Evolutionary conservation across 1,140 invertebrate genomes (phyloP).

Genomic region (Agrypnia vestita): DNA sequence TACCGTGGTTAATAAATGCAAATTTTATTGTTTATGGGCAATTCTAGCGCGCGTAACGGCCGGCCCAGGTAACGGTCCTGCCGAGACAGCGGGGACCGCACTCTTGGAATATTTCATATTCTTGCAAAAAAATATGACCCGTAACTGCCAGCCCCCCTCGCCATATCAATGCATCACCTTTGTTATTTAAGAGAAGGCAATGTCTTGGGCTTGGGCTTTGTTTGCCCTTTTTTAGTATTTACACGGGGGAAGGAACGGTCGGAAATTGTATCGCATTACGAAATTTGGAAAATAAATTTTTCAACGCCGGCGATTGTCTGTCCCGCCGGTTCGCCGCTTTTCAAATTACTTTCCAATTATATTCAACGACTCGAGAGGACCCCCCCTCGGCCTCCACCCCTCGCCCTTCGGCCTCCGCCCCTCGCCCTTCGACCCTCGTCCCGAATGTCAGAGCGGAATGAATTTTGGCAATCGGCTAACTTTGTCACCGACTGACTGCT

Average conservation of each 20-base stretch:
- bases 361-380: background rate
- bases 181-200: conserved; percentile 29
- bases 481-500: conserved; percentile 31
- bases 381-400: background rate
- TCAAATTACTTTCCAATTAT: conserved; percentile 21
- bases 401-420: background rate
- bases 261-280: too few relatives aligned
- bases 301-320: too few relatives aligned
- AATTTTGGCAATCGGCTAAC: conserved; percentile 21
- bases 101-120: conserved; percentile 25
- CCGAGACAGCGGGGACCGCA: conserved; percentile 36
- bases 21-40: conserved; percentile 60
- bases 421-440: background rate
- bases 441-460: conserved; percentile 6
- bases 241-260: too few relatives aligned
- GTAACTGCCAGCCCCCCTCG: conserved; percentile 38
- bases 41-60: conserved; percentile 53
- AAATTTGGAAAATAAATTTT: too few relatives aligned
- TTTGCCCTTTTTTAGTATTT: too few relatives aligned
- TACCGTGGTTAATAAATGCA: conserved; percentile 59
- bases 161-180: conserved; percentile 40
- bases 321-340: background rate
- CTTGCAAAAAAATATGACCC: conserved; percentile 39
- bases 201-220: background rate
- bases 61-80: conserved; percentile 50